Conservation (phyloP, 2,797 vertebrate species). For the Ptychadena robeensis region DNA sequence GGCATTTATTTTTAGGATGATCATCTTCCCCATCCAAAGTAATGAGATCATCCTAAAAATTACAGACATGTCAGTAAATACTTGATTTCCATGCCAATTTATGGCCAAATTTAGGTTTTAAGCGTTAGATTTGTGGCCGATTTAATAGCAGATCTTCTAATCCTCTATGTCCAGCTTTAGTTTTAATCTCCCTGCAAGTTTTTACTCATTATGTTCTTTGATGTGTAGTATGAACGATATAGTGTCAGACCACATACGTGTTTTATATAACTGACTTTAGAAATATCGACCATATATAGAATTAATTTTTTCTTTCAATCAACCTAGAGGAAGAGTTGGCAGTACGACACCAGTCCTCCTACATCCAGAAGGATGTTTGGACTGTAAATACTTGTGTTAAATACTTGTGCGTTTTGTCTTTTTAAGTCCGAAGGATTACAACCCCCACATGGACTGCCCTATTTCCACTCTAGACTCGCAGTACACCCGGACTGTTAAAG, state of each 20-base stretch:
- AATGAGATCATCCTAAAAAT: too few relatives aligned
- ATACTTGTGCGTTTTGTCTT: constrained; percentile 31
- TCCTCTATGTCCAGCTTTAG: too few relatives aligned
- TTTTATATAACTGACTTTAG: background rate
- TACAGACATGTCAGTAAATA: too few relatives aligned
- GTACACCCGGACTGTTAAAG: constrained; percentile 7
- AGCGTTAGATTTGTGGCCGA: too few relatives aligned
- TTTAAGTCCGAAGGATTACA: constrained; percentile 25
- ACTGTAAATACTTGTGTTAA: constrained; percentile 34
- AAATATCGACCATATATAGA: background rate
- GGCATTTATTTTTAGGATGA: too few relatives aligned
- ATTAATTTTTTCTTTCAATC: background rate
- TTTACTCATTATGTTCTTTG: background rate
- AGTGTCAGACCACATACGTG: background rate
- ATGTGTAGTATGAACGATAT: background rate
- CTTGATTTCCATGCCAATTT: too few relatives aligned
- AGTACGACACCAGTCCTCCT: constrained; percentile 4
- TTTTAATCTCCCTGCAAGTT: background rate
- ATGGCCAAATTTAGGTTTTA: too few relatives aligned
- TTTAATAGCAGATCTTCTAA: too few relatives aligned
- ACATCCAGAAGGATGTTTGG: constrained; percentile 24
- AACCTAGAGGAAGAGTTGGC: background rate
- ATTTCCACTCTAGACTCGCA: constrained; percentile 18
- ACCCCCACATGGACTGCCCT: constrained; percentile 16
- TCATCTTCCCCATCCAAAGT: too few relatives aligned